Conservation (phyloP, 1,140 invertebrate genomes). For the Diorhabda carinulata region DNA sequence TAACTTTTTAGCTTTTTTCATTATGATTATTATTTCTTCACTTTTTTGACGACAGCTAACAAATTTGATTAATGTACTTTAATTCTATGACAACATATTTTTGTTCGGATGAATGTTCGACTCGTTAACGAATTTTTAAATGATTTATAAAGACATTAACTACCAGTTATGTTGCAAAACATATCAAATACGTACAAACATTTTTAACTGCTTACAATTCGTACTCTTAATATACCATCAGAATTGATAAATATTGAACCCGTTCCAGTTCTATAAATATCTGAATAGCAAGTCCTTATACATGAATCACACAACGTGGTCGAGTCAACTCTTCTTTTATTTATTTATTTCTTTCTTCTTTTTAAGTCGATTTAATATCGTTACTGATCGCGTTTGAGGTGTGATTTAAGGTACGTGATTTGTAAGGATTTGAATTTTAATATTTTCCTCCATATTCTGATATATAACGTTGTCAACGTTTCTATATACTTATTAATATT, state of each 20-base stretch:
- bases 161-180: too few species aligned
- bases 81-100: too few species aligned
- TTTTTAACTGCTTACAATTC: background rate
- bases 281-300: constrained; percentile 11
- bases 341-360: constrained; percentile 10
- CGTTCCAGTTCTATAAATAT: constrained; percentile 14
- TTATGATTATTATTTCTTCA: too few species aligned
- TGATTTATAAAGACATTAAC: too few species aligned
- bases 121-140: too few species aligned
- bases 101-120: too few species aligned
- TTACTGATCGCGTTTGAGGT: constrained; percentile 26
- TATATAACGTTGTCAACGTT: too few species aligned
- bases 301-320: constrained; percentile 27
- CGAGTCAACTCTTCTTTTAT: constrained; percentile 11
- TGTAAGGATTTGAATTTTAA: constrained; percentile 37
- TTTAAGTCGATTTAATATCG: constrained; percentile 30
- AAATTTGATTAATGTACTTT: too few species aligned
- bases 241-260: constrained; percentile 16
- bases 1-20: too few species aligned
- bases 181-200: too few species aligned
- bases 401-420: constrained; percentile 36
- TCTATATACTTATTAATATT: too few species aligned
- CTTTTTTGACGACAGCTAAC: too few species aligned
- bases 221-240: background rate
- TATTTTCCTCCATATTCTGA: constrained; percentile 19